phyloP scores from a whole-genome alignment of 1,140 invertebrate species.

The Heterodera schachtii region DNA sequence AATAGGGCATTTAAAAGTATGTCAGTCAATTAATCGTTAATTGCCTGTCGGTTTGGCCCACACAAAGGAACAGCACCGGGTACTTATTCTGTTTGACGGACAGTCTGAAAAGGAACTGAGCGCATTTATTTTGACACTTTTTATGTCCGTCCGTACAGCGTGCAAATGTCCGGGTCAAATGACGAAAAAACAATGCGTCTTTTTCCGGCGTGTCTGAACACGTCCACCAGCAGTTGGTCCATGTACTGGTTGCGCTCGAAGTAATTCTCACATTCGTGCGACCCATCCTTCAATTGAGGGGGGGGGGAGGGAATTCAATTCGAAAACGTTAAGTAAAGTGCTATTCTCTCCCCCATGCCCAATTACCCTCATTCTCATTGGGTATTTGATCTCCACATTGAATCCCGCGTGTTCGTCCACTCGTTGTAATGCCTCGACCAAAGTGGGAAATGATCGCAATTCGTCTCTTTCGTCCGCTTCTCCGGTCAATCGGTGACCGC shows the following conservation, averaged over 20 bases:
- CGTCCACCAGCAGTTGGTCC: conserved; percentile 59
- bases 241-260: conserved; percentile 56
- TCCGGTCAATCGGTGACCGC: conserved; percentile 37
- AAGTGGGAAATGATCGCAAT: conserved; percentile 51
- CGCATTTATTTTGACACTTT: background rate
- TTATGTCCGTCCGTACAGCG: conserved; percentile 55
- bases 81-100: conserved; percentile 63
- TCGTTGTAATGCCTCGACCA: conserved; percentile 46
- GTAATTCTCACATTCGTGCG: conserved; percentile 53
- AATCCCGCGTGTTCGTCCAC: conserved; percentile 49
- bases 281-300: conserved; percentile 38
- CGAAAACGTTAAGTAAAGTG: no score
- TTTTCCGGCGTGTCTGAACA: conserved; percentile 56
- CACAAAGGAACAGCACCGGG: conserved; percentile 63
- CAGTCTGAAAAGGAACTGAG: conserved; percentile 47
- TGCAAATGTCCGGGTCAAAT: conserved; percentile 66
- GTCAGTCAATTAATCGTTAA: background rate
- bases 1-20: background rate
- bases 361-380: conserved; percentile 31
- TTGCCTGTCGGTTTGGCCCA: conserved; percentile 51
- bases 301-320: no score
- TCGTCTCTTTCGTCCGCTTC: conserved; percentile 45
- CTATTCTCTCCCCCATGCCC: background rate
- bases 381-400: conserved; percentile 49
- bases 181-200: conserved; percentile 63